Evolutionary conservation across 2,113 vertebrate genomes (phyloP), one percentile per base, ranked within the genome.

Genomic region (Cheilinus undulatus): DNA sequence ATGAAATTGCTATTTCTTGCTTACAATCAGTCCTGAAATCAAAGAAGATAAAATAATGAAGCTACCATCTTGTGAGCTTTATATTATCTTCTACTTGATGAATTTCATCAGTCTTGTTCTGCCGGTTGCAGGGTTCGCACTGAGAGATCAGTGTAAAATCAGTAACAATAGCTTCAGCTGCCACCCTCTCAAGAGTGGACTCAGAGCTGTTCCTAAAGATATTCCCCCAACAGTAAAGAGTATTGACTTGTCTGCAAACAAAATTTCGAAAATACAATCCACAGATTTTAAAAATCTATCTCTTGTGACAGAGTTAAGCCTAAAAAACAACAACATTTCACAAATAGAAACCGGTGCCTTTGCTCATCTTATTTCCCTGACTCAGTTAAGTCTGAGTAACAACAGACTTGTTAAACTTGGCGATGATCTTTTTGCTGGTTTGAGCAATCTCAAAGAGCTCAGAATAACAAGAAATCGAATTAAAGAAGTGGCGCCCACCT

Each of bases 191-290:
- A 6, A 4, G 7, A 19, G 19, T 9, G 3, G 69, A 0, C 84
- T 93, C 3, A n/a, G 0, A 0, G 4, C 26, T 2, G 73, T 93
- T 48, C 92, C 93, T 19, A 3, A 0, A 5, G 69, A 91, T 8
- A 82, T 93, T 53, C 93, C 92, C 12, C 20, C 52, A 3, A 78
- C 51, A 0, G 79, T 88, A 14, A 32, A 12, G 7, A 43, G 26
- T 7, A 54, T 92, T 0, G 81, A 93, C 54, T 73, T 94, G 43
- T 76, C 54, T 17, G 1, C 0, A 8, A 94, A 94, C 69, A 54
- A 9, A 2, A 89, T 94, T 4, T 22, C 59, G 13, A 69, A 20
- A 45, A 60, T 94, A 32, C 13, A 69, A 12, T 3, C 0, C 0
- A 24, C 2, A 1, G 82, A 92, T 70, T 93, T 94, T 26, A 56